Base-by-base conservation (phyloP, 2,113 vertebrate species). In the Mixornis gularis region DNA sequence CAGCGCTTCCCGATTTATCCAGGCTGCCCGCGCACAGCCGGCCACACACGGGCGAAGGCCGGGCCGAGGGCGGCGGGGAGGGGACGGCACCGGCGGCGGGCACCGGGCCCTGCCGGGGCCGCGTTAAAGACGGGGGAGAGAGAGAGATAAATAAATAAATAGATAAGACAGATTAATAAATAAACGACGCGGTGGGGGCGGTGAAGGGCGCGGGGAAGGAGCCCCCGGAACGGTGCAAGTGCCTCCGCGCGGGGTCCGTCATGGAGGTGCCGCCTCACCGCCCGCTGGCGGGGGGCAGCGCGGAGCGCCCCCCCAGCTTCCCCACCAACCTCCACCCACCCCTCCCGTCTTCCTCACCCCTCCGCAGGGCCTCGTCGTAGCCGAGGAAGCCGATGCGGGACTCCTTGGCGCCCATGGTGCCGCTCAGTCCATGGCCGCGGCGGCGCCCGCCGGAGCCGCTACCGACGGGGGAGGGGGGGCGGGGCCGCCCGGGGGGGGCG, bases 251-350 rank as follows among this genome's bases (percentile, higher is more conserved):
- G 41, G 77, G 82, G 82, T 90, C 87, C 69, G 87, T 68, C 91
- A 93, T 86, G 91, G 91, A 77, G 91, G 87, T 51, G 87, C 77
- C 80, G 14, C 89, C 77, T 56, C 64, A 25, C 79, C 64, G 64
- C 73, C 38, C 55, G 76, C 77, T 58, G 81, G 13, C 70, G 65
- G 69, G 65, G 79, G 58, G 29, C 87, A 44, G 38, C 24, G 44
- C 41, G 20, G 48, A 14, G 13, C 34, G 40, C 44, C 44, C 38
- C 18, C 94, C 83, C 79, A 7, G 22, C 48, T 26, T 49, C 48
- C 48, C 80, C 38, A 72, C 16, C 73, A 16, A 20, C 46, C 58
- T 22, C 73, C 73, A 26, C 29, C 34, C 66, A 3, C 17, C 27
- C 36, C 20, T 18, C 44, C 44, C 53, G 30, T 18, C 53, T 21